These are phyloP conservation scores for Eucidaris tribuloides DNA, from an alignment of 35 echinoderm and acorn worm genomes.

Conservation along the genomic window DNA sequence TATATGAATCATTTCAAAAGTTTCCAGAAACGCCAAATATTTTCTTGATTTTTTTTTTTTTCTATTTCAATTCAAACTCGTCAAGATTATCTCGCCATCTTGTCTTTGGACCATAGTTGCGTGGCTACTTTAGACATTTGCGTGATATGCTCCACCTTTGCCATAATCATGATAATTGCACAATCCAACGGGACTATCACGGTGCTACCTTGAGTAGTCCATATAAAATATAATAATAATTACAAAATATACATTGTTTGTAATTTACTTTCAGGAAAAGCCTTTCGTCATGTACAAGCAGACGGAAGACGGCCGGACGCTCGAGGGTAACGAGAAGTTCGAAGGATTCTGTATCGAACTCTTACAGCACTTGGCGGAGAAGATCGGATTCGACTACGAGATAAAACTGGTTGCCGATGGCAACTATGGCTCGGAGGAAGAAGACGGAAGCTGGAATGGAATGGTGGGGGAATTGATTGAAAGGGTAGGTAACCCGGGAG, in stretches of 20 bases:
- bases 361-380: constrained; percentile 34
- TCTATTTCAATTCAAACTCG: no score
- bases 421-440: constrained; percentile 63
- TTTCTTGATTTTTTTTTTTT: no score
- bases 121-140: no score
- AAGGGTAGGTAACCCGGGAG: constrained; percentile 67
- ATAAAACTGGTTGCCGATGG: constrained; percentile 72
- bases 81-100: no score
- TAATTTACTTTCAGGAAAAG: constrained; percentile 43
- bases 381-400: constrained; percentile 71
- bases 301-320: constrained; percentile 37
- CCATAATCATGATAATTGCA: not conserved
- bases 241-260: not conserved
- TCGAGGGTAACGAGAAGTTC: constrained; percentile 64
- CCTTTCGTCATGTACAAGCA: constrained; percentile 78
- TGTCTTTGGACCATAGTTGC: no score
- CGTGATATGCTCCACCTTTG: no score
- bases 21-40: no score
- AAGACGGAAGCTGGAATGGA: constrained; percentile 63
- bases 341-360: constrained; percentile 86
- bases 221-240: not conserved
- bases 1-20: no score
- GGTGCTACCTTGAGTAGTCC: not conserved
- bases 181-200: not conserved
- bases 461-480: constrained; percentile 82